Percentiles rank a stretch among this genome's conserved stretches.
phyloP scores from a whole-genome alignment of 2,113 vertebrate species.

The Neolamprologus brichardi region DNA sequence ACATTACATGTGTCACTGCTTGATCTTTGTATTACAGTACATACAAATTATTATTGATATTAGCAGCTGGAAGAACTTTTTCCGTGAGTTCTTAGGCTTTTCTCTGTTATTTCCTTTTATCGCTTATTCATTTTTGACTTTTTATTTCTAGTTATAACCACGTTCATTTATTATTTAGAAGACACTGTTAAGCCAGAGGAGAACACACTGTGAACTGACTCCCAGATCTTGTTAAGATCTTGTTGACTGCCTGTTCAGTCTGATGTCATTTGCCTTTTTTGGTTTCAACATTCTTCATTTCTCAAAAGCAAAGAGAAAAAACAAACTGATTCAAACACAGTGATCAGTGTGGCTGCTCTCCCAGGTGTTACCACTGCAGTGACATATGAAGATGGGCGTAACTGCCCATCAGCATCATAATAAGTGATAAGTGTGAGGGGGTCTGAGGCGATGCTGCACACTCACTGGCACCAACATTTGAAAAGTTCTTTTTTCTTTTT shows the following conservation, averaged over 20 bases:
- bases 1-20: background rate
- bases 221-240: background rate
- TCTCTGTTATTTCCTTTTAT: background rate
- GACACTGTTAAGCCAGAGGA: background rate
- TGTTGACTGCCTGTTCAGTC: background rate
- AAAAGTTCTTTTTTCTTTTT: background rate
- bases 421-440: rapidly evolving
- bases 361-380: background rate
- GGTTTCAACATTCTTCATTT: background rate
- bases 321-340: background rate
- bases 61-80: background rate
- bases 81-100: rapidly evolving
- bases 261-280: background rate
- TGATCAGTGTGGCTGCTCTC: background rate
- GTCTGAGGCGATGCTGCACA: rapidly evolving
- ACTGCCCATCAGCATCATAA: rapidly evolving
- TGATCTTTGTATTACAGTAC: background rate
- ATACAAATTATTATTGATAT: background rate
- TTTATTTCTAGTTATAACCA: background rate
- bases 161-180: background rate
- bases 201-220: background rate
- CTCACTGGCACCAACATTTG: background rate
- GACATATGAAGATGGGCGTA: background rate
- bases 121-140: rapidly evolving
- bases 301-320: background rate